Evolutionary conservation across 2,888 invertebrate species (phyloP), one percentile per base, ranked within the genome.

Genomic region (Gisinianus flammeolus): DNA sequence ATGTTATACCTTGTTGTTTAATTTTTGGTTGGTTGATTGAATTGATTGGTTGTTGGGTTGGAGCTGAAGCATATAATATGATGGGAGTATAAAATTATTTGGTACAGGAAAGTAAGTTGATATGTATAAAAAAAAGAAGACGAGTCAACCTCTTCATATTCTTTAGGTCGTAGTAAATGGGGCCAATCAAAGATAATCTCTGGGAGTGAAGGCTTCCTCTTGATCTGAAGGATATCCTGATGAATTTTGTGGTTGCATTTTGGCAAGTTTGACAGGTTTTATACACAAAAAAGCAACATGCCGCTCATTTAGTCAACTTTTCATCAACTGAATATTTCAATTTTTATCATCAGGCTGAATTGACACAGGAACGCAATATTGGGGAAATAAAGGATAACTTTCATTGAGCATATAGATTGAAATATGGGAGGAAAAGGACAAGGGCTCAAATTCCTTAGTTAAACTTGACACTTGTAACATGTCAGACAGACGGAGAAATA

Each of bases 221-320:
- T 62, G 62, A 62, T 62, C 28, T 62, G 62, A 62, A 62, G 62
- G 26, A 62, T 62, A 22, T 62, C 62, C 62, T 62, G 62, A 62
- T 62, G 62, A 62, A 28, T 12, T 24, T 62, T 8, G 35, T 66
- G 66, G 19, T 66, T 26, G 26, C 44, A 69, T 62, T 62, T 62
- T 26, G 62, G 4, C 22, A 62, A 62, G 62, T 62, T 62, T 26
- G 26, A 35, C 8, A 12, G 31, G 2, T 16, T 24, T 22, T 31
- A 24, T 24, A 70, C 24, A 24, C 3, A 44, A 19, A 69, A 69
- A 24, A 35, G 5, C 35, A 6, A 68, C 35, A 68, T 33, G 26
- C 30, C 30, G 66, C 10, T 10, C 24, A 66, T 16, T 30, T 10
- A 35, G 22, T 67, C 67, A 31, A 33, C 62, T 19, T 3, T 6